Percentiles rank a stretch among this genome's conserved stretches.
These are phyloP conservation scores for Adelges cooleyi DNA, from an alignment of 1,140 invertebrate species.

Conservation along the genomic window DNA sequence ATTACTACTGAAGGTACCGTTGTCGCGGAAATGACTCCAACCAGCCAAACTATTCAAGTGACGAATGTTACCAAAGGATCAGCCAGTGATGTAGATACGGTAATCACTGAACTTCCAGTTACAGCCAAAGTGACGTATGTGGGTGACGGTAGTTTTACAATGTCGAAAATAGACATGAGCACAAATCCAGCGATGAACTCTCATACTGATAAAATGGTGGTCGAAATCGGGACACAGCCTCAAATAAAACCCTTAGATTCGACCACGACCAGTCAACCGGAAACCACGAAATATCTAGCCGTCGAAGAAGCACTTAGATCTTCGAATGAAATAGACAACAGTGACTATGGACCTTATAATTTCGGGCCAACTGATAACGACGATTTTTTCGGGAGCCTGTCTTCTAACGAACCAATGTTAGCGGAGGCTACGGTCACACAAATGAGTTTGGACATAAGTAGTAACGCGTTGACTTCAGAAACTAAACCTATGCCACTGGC, in stretches of 20 bases:
- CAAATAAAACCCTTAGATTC: not conserved
- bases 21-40: constrained; percentile 16
- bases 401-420: not conserved
- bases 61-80: not conserved
- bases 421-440: not conserved
- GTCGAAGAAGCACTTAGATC: not conserved
- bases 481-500: not conserved
- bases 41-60: constrained; percentile 26
- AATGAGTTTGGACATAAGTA: not conserved
- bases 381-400: not conserved
- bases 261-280: not conserved
- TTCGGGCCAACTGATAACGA: too few species aligned
- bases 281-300: not conserved
- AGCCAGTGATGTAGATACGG: not conserved
- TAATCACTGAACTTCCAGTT: not conserved
- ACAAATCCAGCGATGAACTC: constrained; percentile 8
- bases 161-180: not conserved
- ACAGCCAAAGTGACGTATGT: constrained; percentile 6
- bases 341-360: not conserved
- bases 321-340: not conserved
- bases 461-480: not conserved
- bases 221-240: not conserved
- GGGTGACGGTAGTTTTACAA: not conserved
- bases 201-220: not conserved
- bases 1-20: constrained; percentile 15